Conservation (phyloP, 2,113 vertebrate genomes). For the Vidua macroura region DNA sequence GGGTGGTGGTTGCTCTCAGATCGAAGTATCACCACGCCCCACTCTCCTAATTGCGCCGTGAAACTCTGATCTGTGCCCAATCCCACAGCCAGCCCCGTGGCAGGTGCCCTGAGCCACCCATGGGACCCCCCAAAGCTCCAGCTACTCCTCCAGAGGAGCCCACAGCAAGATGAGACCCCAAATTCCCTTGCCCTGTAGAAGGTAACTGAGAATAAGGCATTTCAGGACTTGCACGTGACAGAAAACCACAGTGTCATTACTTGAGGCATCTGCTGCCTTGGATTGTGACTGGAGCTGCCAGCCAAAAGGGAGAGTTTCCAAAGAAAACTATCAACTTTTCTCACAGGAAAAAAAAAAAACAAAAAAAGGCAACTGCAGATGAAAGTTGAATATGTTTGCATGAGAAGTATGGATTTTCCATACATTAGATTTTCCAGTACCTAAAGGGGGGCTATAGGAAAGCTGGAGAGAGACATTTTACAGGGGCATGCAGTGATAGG, state of each 20-base stretch:
- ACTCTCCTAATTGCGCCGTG: neutral
- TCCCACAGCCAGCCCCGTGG: neutral
- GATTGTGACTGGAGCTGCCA: neutral
- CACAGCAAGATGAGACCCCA: neutral
- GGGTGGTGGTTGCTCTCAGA: slow-evolving; percentile 19
- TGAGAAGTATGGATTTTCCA: neutral
- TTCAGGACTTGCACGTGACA: neutral
- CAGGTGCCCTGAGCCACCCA: neutral
- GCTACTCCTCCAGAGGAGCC: neutral
- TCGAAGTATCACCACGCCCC: slow-evolving; percentile 39
- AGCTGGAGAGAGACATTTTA: neutral
- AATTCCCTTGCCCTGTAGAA: neutral
- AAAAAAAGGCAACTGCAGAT: neutral
- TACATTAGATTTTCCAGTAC: neutral
- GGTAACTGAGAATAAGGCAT: neutral
- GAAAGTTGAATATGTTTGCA: neutral
- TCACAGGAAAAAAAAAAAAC: neutral
- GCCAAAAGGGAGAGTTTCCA: neutral
- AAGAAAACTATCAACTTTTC: neutral
- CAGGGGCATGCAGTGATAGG: neutral
- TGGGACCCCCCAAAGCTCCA: neutral
- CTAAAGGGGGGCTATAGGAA: neutral
- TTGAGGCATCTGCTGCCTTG: neutral
- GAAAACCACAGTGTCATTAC: neutral
- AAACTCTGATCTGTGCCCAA: neutral